A percentile compares a stretch with the other conserved stretches of the same genome.
These are phyloP conservation scores for Spondyliosoma cantharus DNA, from an alignment of 2,797 vertebrate species.

Conservation along the genomic window DNA sequence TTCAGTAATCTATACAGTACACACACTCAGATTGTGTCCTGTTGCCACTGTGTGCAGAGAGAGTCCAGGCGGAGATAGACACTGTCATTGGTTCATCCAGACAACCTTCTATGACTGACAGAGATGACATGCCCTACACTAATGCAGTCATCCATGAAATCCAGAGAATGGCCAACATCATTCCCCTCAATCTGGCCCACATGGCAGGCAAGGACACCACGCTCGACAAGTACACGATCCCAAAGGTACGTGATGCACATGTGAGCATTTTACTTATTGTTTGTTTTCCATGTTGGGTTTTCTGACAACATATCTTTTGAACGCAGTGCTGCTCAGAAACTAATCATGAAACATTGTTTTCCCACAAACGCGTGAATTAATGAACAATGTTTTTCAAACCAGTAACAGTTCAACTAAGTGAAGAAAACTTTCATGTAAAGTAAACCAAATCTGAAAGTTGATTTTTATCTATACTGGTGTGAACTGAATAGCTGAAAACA, in stretches of 20 bases:
- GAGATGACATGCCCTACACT: slow-evolving; percentile 77
- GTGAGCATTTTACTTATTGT: background rate
- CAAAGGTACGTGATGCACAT: slow-evolving; percentile 80
- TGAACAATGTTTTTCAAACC: too few relatives aligned
- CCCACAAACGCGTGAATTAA: too few relatives aligned
- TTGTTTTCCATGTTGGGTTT: background rate
- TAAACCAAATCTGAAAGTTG: too few relatives aligned
- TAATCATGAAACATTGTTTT: too few relatives aligned
- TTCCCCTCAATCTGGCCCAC: slow-evolving; percentile 75
- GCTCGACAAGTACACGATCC: slow-evolving; percentile 79
- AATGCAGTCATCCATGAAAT: slow-evolving; percentile 80
- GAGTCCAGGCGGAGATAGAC: slow-evolving; percentile 79
- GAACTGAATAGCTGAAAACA: too few relatives aligned
- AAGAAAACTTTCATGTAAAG: too few relatives aligned
- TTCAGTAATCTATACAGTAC: background rate
- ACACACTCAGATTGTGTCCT: slow-evolving; percentile 10
- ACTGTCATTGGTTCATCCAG: slow-evolving; percentile 69
- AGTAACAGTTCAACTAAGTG: too few relatives aligned
- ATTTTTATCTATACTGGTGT: too few relatives aligned
- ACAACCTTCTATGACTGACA: slow-evolving; percentile 68
- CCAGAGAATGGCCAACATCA: slow-evolving; percentile 83
- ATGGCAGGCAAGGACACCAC: slow-evolving; percentile 65
- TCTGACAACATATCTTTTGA: too few relatives aligned
- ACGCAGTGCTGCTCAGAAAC: background rate
- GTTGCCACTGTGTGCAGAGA: slow-evolving; percentile 60